phyloP scores from a whole-genome alignment of 2,797 vertebrate genomes.

The Chelmon rostratus region DNA sequence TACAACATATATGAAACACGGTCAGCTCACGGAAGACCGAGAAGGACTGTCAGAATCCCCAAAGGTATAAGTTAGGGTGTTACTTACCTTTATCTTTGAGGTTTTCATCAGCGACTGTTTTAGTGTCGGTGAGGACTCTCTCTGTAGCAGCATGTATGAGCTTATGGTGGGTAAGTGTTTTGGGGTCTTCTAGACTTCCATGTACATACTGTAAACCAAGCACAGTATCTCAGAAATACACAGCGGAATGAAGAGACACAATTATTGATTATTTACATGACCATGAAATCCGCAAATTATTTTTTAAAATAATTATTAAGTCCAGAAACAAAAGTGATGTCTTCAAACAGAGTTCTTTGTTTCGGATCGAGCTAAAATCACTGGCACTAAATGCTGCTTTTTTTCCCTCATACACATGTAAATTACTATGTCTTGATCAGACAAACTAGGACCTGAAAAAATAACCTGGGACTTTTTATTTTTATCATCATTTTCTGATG shows the following conservation, averaged over 20 bases:
- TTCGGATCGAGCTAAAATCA: too few species aligned
- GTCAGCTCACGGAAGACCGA: not conserved
- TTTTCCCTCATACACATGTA: too few species aligned
- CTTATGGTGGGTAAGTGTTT: constrained; percentile 95
- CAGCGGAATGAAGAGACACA: not conserved
- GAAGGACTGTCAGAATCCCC: not conserved
- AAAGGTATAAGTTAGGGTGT: not conserved
- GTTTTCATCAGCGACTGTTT: constrained; percentile 92
- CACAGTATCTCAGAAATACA: constrained; percentile 33
- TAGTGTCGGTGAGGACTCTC: constrained; percentile 92
- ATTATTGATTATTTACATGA: not conserved
- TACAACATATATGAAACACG: constrained; percentile 63
- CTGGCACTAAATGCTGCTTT: too few species aligned
- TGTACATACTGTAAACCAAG: constrained; percentile 87
- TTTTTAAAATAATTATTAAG: too few species aligned
- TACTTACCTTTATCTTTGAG: constrained; percentile 93
- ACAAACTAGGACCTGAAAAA: too few species aligned
- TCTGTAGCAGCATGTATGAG: constrained; percentile 94
- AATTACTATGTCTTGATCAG: too few species aligned
- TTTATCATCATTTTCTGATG: not conserved
- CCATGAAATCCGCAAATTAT: not conserved
- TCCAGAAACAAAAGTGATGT: not conserved
- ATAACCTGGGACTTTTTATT: too few species aligned
- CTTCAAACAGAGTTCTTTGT: not conserved
- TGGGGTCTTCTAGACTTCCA: constrained; percentile 96